Evolutionary conservation across 2,113 vertebrate species (phyloP), one percentile per base, ranked within the genome.

Genomic region (Pycnonotus jocosus): DNA sequence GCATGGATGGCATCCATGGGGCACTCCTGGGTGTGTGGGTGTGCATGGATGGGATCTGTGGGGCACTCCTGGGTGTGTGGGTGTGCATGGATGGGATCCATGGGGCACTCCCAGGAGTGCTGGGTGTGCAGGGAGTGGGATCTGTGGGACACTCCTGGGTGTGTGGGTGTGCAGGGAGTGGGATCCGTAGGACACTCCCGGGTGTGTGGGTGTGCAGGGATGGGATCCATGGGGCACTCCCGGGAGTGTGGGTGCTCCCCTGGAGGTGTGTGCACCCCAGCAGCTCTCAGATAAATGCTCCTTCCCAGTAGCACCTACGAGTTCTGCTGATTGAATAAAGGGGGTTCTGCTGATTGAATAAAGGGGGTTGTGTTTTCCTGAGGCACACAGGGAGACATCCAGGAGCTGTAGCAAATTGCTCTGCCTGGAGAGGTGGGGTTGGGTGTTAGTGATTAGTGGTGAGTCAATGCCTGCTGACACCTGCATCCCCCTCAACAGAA

Each of bases 231-330:
- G 58, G 58, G 22, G 5, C 12, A 3, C 42, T 18, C 44, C 3
- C 15, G 13, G 54, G 20, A 11, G 11, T 54, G 30, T 27, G 37
- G 22, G 21, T 44, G n/a, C 37, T 53, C 33, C 58, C 25, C 4
- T 11, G 1, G 33, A 5, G 38, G 3, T 11, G 5, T 13, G 48
- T 13, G 64, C 69, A 3, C 11, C 56, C 1, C 0, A 31, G 51
- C 30, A 33, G n/a, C 48, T 27, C 15, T 10, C 5, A 2, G 6
- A 28, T 19, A 40, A 71, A 35, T 9, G 14, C 9, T 42, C 61
- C 38, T 65, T 62, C 22, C 30, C 48, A 17, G 15, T 0, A 7
- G 11, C 33, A 54, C 44, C 33, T n/a, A 4, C 0, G 2, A 5
- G 9, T 31, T 53, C 19, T 40, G 21, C 31, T 61, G 5, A 12